phyloP scores from a whole-genome alignment of 2,888 invertebrate genomes.

The Thyatira batis region DNA sequence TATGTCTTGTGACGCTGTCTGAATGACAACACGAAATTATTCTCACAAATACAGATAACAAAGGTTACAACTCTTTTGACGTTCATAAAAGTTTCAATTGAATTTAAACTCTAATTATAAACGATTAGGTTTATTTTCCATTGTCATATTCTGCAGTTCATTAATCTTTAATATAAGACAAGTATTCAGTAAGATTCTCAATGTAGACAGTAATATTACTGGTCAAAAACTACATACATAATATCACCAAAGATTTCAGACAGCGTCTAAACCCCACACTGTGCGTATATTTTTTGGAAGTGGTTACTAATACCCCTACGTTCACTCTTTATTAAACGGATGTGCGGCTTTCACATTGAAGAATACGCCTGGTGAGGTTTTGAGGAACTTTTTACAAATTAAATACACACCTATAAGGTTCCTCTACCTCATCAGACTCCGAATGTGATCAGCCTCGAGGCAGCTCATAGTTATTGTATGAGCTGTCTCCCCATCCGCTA shows the following conservation, averaged over 20 bases:
- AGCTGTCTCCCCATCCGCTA: slow-evolving; percentile 29
- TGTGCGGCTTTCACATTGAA: slow-evolving; percentile 4
- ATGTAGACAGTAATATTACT: neutral
- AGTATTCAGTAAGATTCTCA: no score
- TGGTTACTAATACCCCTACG: slow-evolving; percentile 32
- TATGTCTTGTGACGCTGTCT: slow-evolving; percentile 47
- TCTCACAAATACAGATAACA: no score
- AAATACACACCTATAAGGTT: neutral
- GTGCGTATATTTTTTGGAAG: slow-evolving; percentile 26
- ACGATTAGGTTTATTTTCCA: no score
- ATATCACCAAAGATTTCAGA: slow-evolving; percentile 13
- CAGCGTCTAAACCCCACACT: slow-evolving; percentile 30
- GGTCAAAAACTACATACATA: neutral
- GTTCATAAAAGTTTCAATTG: no score
- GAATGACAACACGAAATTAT: no score
- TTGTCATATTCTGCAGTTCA: no score
- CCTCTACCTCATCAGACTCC: neutral
- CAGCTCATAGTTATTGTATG: neutral
- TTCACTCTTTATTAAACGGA: slow-evolving; percentile 14
- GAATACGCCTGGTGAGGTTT: neutral
- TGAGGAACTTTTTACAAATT: neutral
- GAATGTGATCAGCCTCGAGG: neutral
- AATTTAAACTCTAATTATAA: no score
- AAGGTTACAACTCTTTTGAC: no score
- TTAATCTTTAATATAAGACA: no score